Base-by-base conservation (phyloP, 2,113 vertebrate species). In the Cyanistes caeruleus region DNA sequence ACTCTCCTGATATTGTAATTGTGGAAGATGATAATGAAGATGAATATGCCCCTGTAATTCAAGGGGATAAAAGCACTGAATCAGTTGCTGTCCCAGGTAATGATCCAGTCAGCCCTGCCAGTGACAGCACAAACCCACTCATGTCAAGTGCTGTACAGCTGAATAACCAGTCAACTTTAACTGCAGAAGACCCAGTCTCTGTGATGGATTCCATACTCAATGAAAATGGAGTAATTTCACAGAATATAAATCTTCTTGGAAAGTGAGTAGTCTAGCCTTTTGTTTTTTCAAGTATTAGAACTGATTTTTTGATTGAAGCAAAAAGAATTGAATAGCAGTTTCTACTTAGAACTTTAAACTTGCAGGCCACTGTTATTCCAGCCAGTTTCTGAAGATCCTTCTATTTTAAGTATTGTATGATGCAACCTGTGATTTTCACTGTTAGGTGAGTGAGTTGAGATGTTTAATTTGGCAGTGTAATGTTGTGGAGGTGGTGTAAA, bases 121-220 rank as follows among this genome's bases (percentile, higher is more conserved):
- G 72, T 82, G 96, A 97, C 30, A 77, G 91, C 59, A 87, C 90
- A 43, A 97, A 68, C 63, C 98, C 98, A 5, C 96, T 98, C 58
- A 98, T 98, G 88, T 98, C 97, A 69, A 98, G 98, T 64, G 97
- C 98, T 33, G 95, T 99, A 49, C 99, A 98, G 95, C 96, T 99
- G 79, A 99, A 99, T 81, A 98, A 98, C 80, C 96, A 98, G 37
- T 98, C 98, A 3, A 63, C 83, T 33, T 97, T 98, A 86, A 98
- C 97, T 81, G 93, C 98, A 77, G 99, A 99, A 97, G 99, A 99
- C 87, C 99, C 99, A 0, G 97, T 99, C 39, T 99, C 99, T 73
- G 98, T 99, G 98, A 99, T 99, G 99, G 99, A 99, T 98, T 99
- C 99, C 76, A 99, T 99, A 94, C 98, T 99, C 67, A 99, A 95